A percentile compares a stretch with the other conserved stretches of the same genome.
These are phyloP conservation scores for Perccottus glenii DNA, from an alignment of 2,113 vertebrate species.

Conservation along the genomic window DNA sequence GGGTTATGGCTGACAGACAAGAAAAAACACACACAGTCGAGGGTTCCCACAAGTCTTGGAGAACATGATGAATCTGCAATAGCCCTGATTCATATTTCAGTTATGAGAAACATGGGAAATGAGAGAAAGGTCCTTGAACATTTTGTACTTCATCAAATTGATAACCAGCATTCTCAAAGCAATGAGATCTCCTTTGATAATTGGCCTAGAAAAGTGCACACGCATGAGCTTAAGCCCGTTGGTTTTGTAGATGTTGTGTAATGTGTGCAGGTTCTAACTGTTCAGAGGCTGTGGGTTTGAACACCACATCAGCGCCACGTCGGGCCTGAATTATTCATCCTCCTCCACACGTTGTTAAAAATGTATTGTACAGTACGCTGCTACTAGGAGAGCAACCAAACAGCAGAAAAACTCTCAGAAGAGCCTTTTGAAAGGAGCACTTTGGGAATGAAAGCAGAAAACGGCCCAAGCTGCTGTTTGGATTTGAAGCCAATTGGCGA, in stretches of 20 bases:
- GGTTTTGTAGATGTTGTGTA: not conserved
- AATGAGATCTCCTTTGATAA: no score
- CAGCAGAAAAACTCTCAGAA: not conserved
- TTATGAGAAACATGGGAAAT: no score
- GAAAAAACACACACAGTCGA: not conserved
- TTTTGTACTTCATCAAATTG: no score
- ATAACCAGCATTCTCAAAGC: no score
- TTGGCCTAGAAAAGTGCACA: not conserved
- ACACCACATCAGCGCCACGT: not conserved
- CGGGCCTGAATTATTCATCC: slow-evolving; percentile 8
- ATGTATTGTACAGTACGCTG: slow-evolving; percentile 7
- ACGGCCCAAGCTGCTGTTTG: no score
- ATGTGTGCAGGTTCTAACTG: not conserved
- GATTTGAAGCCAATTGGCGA: no score
- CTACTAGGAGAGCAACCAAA: not conserved
- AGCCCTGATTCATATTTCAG: no score
- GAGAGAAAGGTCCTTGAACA: no score
- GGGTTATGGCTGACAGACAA: not conserved
- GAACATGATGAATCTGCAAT: no score
- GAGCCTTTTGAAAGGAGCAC: not conserved
- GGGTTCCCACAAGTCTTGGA: no score
- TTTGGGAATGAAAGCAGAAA: no score
- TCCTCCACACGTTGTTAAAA: slow-evolving; percentile 3
- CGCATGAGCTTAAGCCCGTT: not conserved
- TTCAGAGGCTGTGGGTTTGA: slow-evolving; percentile 7